A percentile compares a stretch with the other conserved stretches of the same genome.
Evolutionary conservation across 2,888 invertebrate species (phyloP).

Genomic region (Dioctria rufipes): DNA sequence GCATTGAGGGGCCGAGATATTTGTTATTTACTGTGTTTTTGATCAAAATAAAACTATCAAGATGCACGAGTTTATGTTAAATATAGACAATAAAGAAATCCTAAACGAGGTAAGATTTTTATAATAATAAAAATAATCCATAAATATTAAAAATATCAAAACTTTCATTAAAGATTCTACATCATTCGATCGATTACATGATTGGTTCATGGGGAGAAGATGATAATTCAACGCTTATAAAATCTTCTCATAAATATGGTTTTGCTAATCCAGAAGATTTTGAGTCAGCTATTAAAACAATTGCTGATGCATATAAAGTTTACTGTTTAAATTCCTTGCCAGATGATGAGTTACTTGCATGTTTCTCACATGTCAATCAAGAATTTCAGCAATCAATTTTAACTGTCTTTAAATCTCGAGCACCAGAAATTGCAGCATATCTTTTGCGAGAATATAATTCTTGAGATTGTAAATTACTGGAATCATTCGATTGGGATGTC

Average conservation of each 20-base stretch:
- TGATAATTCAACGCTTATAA: slow-evolving; percentile 65
- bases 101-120: slow-evolving; percentile 65
- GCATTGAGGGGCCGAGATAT: too few species aligned
- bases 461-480: slow-evolving; percentile 63
- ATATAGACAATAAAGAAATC: slow-evolving; percentile 69
- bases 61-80: slow-evolving; percentile 66
- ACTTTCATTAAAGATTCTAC: slow-evolving; percentile 65
- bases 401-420: slow-evolving; percentile 65
- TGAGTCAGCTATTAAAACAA: slow-evolving; percentile 65
- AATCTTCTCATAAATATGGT: slow-evolving; percentile 69
- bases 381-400: slow-evolving; percentile 66
- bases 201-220: slow-evolving; percentile 64
- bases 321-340: slow-evolving; percentile 62
- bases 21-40: too few species aligned
- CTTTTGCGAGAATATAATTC: slow-evolving; percentile 65
- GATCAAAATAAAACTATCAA: too few species aligned
- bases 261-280: slow-evolving; percentile 69
- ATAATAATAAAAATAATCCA: background rate
- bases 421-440: slow-evolving; percentile 64
- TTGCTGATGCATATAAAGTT: slow-evolving; percentile 67
- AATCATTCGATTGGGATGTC: slow-evolving; percentile 69
- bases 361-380: slow-evolving; percentile 65
- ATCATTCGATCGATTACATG: slow-evolving; percentile 68
- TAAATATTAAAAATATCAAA: background rate
- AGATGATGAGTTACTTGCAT: slow-evolving; percentile 62